Percentiles rank a stretch among this genome's conserved stretches.
phyloP scores from a whole-genome alignment of 2,888 invertebrate species.

The Heliconius ethilla region DNA sequence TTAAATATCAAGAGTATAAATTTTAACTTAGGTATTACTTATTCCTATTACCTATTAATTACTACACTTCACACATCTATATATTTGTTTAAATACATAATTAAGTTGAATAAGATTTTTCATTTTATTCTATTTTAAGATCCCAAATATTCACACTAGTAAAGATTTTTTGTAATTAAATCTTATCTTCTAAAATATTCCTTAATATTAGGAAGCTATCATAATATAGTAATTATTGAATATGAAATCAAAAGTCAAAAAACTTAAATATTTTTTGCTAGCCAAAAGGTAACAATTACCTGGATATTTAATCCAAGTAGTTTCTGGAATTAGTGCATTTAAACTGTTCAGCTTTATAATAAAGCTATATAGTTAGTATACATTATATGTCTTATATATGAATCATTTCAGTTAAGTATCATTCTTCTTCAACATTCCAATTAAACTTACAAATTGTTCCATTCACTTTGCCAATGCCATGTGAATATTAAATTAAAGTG shows the following conservation, averaged over 20 bases:
- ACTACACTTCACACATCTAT: background rate
- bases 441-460: background rate
- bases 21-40: too few species aligned
- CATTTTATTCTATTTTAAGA: background rate
- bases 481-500: background rate
- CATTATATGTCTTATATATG: background rate
- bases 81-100: background rate
- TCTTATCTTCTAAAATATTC: background rate
- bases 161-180: too few species aligned
- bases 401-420: background rate
- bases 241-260: background rate
- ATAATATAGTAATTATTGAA: background rate
- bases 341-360: background rate
- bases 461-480: slow-evolving; percentile 3
- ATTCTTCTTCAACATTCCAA: background rate
- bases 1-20: background rate
- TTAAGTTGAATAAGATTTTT: background rate
- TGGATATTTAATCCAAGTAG: background rate
- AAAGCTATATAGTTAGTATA: background rate
- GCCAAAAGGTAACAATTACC: too few species aligned
- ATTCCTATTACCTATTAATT: too few species aligned
- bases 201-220: background rate
- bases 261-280: too few species aligned
- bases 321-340: background rate
- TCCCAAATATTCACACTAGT: too few species aligned